Evolutionary conservation across 2,797 vertebrate genomes (phyloP).

Genomic region (Neomorphus geoffroyi): DNA sequence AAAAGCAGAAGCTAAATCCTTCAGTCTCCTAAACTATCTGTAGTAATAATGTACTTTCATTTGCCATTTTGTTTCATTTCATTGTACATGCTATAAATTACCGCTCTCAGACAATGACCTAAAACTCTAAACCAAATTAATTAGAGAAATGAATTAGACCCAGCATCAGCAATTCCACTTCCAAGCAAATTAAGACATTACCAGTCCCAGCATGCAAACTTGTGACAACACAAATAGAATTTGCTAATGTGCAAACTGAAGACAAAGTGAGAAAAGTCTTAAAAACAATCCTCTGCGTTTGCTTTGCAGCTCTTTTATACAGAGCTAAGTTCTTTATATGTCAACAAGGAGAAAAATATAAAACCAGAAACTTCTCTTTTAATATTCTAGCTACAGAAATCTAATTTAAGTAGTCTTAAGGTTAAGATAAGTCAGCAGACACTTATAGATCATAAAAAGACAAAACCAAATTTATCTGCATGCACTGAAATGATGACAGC

Average conservation of each 20-base stretch:
- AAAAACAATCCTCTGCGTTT: background rate
- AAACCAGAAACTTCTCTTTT: background rate
- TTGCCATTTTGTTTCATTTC: background rate
- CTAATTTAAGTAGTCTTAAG: background rate
- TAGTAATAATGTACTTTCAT: background rate
- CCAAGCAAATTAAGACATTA: background rate
- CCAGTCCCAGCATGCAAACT: background rate
- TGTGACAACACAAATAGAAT: background rate
- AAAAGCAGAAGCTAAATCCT: background rate
- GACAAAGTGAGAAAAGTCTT: background rate
- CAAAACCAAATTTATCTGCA: constrained; percentile 28
- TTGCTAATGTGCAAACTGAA: background rate
- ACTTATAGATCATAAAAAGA: background rate
- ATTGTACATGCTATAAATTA: background rate
- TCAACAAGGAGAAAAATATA: background rate
- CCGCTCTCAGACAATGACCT: background rate
- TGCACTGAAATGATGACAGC: constrained; percentile 66
- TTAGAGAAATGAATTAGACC: background rate
- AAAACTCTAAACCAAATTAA: background rate
- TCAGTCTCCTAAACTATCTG: background rate
- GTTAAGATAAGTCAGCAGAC: constrained; percentile 21
- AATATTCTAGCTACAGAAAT: background rate
- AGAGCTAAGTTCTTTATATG: background rate
- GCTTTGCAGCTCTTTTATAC: background rate
- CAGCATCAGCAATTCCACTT: background rate